A percentile compares a stretch with the other conserved stretches of the same genome.
phyloP scores from a whole-genome alignment of 2,797 vertebrate species.

The Brachymystax lenok region DNA sequence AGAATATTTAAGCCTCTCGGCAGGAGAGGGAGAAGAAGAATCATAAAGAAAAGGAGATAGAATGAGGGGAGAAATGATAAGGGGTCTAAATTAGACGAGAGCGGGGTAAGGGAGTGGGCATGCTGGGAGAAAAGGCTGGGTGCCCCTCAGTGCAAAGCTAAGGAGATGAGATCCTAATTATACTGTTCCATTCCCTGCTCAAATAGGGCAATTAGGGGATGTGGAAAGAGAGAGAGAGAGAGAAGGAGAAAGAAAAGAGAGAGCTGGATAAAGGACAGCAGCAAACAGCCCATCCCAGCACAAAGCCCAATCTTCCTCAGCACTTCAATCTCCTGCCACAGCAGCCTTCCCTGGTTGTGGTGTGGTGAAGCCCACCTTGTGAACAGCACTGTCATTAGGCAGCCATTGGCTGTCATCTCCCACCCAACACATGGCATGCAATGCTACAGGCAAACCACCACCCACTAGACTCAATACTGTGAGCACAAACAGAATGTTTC shows the following conservation, averaged over 20 bases:
- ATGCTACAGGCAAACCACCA: conserved; percentile 32
- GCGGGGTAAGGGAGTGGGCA: conserved; percentile 47
- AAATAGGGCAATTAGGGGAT: conserved; percentile 71
- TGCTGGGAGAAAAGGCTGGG: conserved; percentile 54
- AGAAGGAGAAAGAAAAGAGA: conserved; percentile 26
- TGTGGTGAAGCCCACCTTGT: conserved; percentile 59
- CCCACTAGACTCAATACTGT: conserved; percentile 43
- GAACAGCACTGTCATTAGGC: conserved; percentile 75
- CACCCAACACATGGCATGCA: conserved; percentile 67
- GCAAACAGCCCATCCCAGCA: conserved; percentile 66
- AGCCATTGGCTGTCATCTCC: conserved; percentile 68
- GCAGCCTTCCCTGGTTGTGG: conserved; percentile 61
- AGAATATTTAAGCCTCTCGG: conserved; percentile 41
- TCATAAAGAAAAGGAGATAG: conserved; percentile 33
- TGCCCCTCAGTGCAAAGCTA: conserved; percentile 64
- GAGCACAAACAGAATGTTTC: conserved; percentile 32
- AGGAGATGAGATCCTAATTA: conserved; percentile 80
- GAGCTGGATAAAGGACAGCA: conserved; percentile 45
- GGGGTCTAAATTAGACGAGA: conserved; percentile 52
- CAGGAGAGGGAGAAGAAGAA: conserved; percentile 35
- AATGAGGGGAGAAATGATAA: conserved; percentile 55
- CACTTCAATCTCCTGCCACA: conserved; percentile 77
- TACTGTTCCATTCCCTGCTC: conserved; percentile 71
- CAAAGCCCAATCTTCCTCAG: conserved; percentile 71
- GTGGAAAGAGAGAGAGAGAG: conserved; percentile 24